phyloP scores from a whole-genome alignment of 2,797 vertebrate species.

The Micrastur ruficollis region DNA sequence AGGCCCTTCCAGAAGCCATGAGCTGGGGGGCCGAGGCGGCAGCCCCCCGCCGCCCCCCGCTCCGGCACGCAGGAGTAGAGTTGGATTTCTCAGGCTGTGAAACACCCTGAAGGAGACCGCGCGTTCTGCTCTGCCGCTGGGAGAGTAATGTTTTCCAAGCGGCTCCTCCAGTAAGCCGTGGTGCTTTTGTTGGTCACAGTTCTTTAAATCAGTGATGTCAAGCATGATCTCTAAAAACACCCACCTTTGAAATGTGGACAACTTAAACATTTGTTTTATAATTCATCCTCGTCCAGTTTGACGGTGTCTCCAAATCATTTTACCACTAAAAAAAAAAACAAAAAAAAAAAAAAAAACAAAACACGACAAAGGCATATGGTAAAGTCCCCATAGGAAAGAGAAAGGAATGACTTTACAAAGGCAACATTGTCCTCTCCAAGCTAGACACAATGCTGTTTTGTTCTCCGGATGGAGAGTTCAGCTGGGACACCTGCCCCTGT shows the following conservation, averaged over 20 bases:
- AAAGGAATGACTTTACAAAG: background rate
- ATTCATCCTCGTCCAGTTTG: background rate
- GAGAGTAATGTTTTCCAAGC: background rate
- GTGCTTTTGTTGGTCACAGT: background rate
- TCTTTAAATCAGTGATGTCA: background rate
- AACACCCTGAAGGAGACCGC: background rate
- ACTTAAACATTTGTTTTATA: background rate
- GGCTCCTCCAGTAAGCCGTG: background rate
- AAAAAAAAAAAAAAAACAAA: background rate
- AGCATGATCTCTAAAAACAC: background rate
- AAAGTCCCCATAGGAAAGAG: background rate
- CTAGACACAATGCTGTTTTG: background rate
- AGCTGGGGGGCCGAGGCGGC: no score
- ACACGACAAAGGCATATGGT: background rate
- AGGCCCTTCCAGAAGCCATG: no score
- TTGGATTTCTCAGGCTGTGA: background rate
- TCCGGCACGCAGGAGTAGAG: background rate
- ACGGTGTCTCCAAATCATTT: background rate
- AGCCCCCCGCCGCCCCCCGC: background rate
- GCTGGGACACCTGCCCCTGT: background rate
- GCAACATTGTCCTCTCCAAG: background rate
- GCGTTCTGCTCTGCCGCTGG: rapidly evolving
- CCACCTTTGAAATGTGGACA: background rate
- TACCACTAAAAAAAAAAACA: background rate
- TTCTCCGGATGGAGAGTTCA: background rate